A percentile compares a stretch with the other conserved stretches of the same genome.
Evolutionary conservation across 2,797 vertebrate genomes (phyloP).

Genomic region (Alcedo quadribrachys): DNA sequence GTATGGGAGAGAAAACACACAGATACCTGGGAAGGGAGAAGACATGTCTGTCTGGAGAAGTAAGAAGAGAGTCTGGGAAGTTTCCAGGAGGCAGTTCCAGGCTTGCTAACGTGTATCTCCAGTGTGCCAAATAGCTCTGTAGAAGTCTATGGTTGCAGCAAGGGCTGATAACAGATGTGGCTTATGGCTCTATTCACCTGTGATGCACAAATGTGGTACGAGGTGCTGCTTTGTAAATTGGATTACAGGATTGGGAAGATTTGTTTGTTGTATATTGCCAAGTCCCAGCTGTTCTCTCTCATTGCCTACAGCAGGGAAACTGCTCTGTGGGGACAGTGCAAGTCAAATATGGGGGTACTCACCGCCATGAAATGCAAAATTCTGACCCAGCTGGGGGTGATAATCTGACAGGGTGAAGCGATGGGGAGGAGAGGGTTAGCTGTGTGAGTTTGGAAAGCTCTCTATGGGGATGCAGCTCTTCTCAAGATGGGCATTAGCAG

Average conservation of each 20-base stretch:
- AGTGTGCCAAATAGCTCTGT: constrained; percentile 59
- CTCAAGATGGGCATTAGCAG: background rate
- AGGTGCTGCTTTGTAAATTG: constrained; percentile 30
- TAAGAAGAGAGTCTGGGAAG: constrained; percentile 33
- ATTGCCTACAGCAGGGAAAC: constrained; percentile 20
- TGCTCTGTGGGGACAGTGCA: background rate
- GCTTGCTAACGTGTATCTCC: constrained; percentile 15
- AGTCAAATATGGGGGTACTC: background rate
- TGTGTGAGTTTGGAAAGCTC: background rate
- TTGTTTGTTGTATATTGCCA: constrained; percentile 38
- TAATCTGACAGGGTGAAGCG: background rate
- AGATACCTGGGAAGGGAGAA: background rate
- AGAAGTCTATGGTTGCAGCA: constrained; percentile 21
- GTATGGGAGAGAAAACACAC: background rate
- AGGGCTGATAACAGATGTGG: constrained; percentile 67
- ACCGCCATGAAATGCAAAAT: background rate
- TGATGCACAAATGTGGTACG: background rate
- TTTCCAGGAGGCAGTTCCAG: constrained; percentile 65
- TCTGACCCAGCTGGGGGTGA: fast-evolving
- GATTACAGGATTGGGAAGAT: constrained; percentile 28
- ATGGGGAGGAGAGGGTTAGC: background rate
- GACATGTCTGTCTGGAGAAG: background rate
- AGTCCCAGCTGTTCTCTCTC: constrained; percentile 29
- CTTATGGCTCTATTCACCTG: constrained; percentile 67
- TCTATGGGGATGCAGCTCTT: background rate